Conservation (phyloP, 2,888 invertebrate genomes). For the Leptopilina myrica region DNA sequence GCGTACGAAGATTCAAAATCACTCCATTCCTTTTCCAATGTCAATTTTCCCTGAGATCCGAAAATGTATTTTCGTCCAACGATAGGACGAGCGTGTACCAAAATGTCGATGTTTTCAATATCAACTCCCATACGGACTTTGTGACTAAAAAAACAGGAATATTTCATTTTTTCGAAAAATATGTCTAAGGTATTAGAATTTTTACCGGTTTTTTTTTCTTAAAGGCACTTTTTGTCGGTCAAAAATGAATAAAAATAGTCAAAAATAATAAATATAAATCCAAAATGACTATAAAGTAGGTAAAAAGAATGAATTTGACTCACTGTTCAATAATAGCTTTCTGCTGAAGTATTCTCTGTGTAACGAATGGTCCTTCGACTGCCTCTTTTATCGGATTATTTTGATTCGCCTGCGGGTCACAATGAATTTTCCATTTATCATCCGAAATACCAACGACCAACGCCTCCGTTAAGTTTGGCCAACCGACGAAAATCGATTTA, state of each 20-base stretch:
- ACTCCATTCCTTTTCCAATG: constrained; percentile 86
- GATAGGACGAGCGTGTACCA: constrained; percentile 85
- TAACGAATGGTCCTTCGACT: constrained; percentile 50
- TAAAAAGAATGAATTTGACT: constrained; percentile 48
- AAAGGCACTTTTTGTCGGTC: no score
- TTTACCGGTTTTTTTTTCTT: no score
- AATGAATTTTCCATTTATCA: constrained; percentile 69
- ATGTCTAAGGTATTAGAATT: no score
- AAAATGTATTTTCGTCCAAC: constrained; percentile 83
- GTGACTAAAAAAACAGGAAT: constrained; percentile 78
- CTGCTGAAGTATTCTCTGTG: constrained; percentile 73
- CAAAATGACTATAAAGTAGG: no score
- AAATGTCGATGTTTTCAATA: constrained; percentile 82
- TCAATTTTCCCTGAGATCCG: constrained; percentile 81
- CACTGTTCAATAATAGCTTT: constrained; percentile 80
- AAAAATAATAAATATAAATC: no score
- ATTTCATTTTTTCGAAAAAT: no score
- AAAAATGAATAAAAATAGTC: no score
- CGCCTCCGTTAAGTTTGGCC: constrained; percentile 96
- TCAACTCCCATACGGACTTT: constrained; percentile 87
- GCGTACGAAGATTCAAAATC: constrained; percentile 82
- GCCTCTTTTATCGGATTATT: constrained; percentile 56
- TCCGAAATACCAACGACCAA: constrained; percentile 83
- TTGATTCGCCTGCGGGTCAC: constrained; percentile 31
- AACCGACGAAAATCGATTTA: constrained; percentile 87